Conservation (phyloP, 92 coral and sea anemone species). For the Galaxea fascicularis region DNA sequence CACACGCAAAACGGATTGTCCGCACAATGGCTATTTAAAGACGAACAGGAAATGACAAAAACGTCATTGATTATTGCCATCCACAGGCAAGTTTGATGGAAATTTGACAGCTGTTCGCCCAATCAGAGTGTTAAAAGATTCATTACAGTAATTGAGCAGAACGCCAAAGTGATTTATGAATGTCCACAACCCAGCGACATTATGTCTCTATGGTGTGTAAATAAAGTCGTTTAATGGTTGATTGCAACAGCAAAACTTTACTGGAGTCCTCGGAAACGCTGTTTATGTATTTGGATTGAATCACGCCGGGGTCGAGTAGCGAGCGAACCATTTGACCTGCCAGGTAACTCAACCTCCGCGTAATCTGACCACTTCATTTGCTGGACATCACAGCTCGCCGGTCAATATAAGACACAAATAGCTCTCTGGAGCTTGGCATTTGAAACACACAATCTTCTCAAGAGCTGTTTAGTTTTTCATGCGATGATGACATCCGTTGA, state of each 20-base stretch:
- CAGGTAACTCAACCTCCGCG: slow-evolving; percentile 12
- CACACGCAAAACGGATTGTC: slow-evolving; percentile 86
- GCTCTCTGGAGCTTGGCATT: slow-evolving; percentile 20
- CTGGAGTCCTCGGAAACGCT: slow-evolving; percentile 16
- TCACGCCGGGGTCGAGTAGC: slow-evolving; percentile 39
- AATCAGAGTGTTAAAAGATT: slow-evolving; percentile 71
- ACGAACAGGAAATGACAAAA: slow-evolving; percentile 79
- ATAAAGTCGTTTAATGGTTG: slow-evolving; percentile 89
- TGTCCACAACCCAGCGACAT: slow-evolving; percentile 85
- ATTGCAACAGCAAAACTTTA: slow-evolving; percentile 79
- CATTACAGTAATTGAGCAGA: slow-evolving; percentile 88
- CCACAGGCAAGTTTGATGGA: slow-evolving; percentile 67
- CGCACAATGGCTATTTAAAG: slow-evolving; percentile 82
- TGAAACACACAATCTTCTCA: slow-evolving; percentile 25
- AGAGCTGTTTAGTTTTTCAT: slow-evolving; percentile 56
- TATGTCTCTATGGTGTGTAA: slow-evolving; percentile 85
- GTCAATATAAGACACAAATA: slow-evolving; percentile 10
- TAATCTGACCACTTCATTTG: slow-evolving; percentile 44
- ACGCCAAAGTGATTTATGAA: slow-evolving; percentile 89
- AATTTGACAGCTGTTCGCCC: slow-evolving; percentile 79
- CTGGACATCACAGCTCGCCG: slow-evolving; percentile 38
- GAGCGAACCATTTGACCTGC: slow-evolving; percentile 6
- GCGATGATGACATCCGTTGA: slow-evolving; percentile 72
- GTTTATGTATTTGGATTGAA: slow-evolving; percentile 35
- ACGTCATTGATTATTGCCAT: slow-evolving; percentile 78